phyloP scores from a whole-genome alignment of 2,113 vertebrate species.

The Crotalus horridus region DNA sequence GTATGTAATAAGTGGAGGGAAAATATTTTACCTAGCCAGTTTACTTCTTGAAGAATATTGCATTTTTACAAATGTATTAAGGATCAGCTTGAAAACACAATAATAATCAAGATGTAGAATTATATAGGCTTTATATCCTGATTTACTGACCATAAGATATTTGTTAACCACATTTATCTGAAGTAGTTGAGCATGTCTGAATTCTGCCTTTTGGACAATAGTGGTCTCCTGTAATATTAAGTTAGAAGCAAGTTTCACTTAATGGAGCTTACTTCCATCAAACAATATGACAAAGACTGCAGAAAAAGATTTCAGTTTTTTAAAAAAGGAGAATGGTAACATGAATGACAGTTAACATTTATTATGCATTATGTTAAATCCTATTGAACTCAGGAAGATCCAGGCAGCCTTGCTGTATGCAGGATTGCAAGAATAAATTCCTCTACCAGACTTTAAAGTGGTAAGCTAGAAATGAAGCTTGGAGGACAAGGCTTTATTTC shows the following conservation, averaged over 20 bases:
- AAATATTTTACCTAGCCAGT: fast-evolving
- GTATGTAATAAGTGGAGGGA: not conserved
- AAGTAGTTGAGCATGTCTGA: not conserved
- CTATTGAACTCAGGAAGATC: not conserved
- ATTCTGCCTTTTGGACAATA: not conserved
- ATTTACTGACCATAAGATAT: not conserved
- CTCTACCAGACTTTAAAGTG: not conserved
- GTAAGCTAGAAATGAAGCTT: not conserved
- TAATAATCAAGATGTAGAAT: not conserved
- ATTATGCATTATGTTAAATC: not conserved
- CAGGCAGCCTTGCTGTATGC: not conserved
- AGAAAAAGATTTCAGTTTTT: not conserved
- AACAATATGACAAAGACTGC: not conserved
- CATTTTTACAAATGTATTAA: not conserved
- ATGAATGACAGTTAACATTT: not conserved
- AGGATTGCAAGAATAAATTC: not conserved
- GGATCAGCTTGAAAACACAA: not conserved
- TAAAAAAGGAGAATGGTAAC: not conserved
- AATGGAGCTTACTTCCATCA: not conserved
- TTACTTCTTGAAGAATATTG: not conserved
- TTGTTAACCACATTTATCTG: not conserved
- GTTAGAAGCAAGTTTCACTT: not conserved
- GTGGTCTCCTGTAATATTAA: not conserved
- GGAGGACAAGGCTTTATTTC: not conserved
- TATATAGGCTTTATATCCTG: not conserved